Evolutionary conservation across 2,888 invertebrate genomes (phyloP), one percentile per base, ranked within the genome.

Genomic region (Muscina levida): DNA sequence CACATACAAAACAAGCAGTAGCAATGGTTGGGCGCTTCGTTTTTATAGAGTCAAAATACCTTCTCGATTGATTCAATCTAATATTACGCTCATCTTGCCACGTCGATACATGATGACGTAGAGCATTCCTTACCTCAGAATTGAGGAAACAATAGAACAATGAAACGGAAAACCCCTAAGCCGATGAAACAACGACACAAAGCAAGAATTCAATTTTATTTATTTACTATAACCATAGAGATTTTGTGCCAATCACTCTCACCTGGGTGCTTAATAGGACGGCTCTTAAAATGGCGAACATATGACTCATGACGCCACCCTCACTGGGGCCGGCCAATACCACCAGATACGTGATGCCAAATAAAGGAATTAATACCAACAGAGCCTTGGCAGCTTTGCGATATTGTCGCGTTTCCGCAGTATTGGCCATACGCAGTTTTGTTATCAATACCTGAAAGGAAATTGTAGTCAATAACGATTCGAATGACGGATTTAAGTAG

Each of bases 111-210:
- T 96, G 96, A 90, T 97, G 96, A 59, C 95, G 92, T 84, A 97
- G 92, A 0, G 97, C 95, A 88, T 95, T 95, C 74, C 96, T 94
- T 5, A 97, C 97, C 91, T 98, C 97, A 6, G 96, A 96, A 91
- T 97, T 97, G 87, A 97, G 93, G 91, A 97, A 97, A 91, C 97
- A 97, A 92, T 97, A 97, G 91, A 97, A 95, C 82, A 97, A 91
- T 13, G 97, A 96, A 83, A 97, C 97, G 71, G 95, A 95, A 88
- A 97, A 95, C 83, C 97, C 97, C 97, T 62, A 62, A 51, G 19
- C 59, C 24, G 15, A 19, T 97, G 92, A 11, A 59, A 81, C 56
- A 44, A 44, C 2, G 8, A 22, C 2, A 13, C 8, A 15, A 46
- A 77, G 42, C 31, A 59, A 39, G 19, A 72, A 56, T 74, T 76